Percentiles rank a stretch among this genome's conserved stretches.
These are phyloP conservation scores for Sphaerophoria rueppellii DNA, from an alignment of 2,888 invertebrate genomes.

Conservation along the genomic window DNA sequence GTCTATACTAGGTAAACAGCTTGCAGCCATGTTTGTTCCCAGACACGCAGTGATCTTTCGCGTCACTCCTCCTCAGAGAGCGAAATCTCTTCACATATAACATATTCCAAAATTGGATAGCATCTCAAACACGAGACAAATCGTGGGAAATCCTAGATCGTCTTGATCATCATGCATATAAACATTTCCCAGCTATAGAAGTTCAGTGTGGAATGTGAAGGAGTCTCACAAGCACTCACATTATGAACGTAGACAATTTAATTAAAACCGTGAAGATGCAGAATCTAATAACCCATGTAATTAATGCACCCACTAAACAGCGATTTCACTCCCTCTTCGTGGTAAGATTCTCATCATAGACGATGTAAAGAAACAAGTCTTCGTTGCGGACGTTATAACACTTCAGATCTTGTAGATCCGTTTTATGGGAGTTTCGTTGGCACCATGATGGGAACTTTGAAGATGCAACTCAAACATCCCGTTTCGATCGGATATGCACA, in stretches of 20 bases:
- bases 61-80: constrained; percentile 38
- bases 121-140: constrained; percentile 49
- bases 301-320: constrained; percentile 69
- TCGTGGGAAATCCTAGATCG: constrained; percentile 64
- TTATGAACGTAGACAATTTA: constrained; percentile 49
- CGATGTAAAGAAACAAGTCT: constrained; percentile 41
- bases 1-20: constrained; percentile 50
- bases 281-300: constrained; percentile 72
- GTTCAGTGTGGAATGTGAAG: constrained; percentile 46
- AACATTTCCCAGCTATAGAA: constrained; percentile 41
- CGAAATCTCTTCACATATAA: not conserved
- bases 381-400: constrained; percentile 43
- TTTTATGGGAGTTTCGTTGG: constrained; percentile 34
- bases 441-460: constrained; percentile 45
- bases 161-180: constrained; percentile 20
- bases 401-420: constrained; percentile 11
- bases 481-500: constrained; percentile 52
- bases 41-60: constrained; percentile 69
- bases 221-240: constrained; percentile 26
- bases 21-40: constrained; percentile 58
- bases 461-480: constrained; percentile 32
- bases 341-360: constrained; percentile 31
- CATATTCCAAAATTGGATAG: constrained; percentile 39
- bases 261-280: constrained; percentile 66
- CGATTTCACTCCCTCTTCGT: constrained; percentile 62